A percentile compares a stretch with the other conserved stretches of the same genome.
These are phyloP conservation scores for Caenorhabditis panamensis DNA, from an alignment of 2,888 invertebrate species.

Conservation along the genomic window DNA sequence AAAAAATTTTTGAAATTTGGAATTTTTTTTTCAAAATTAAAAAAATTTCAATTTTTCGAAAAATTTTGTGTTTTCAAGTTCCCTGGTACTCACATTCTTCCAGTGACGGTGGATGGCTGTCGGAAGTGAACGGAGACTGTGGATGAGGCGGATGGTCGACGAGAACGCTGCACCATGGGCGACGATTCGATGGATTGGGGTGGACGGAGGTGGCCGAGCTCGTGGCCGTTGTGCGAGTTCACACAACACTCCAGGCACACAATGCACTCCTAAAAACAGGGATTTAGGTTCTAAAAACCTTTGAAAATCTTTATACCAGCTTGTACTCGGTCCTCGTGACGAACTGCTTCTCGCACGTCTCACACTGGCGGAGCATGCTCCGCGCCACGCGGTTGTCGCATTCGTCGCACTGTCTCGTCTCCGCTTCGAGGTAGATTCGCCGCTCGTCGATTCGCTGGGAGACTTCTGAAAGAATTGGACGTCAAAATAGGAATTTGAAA, in stretches of 20 bases:
- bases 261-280: constrained; percentile 46
- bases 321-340: constrained; percentile 45
- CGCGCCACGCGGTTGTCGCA: constrained; percentile 44
- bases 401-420: constrained; percentile 48
- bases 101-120: constrained; percentile 21
- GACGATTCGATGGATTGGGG: constrained; percentile 30
- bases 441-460: constrained; percentile 54
- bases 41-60: too few relatives aligned
- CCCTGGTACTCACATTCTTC: constrained; percentile 23
- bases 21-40: too few relatives aligned
- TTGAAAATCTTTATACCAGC: constrained; percentile 31
- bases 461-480: constrained; percentile 31
- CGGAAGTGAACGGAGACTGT: constrained; percentile 52
- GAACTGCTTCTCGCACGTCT: constrained; percentile 50
- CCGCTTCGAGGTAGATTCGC: constrained; percentile 27
- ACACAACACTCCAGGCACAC: constrained; percentile 78
- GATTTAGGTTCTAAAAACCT: too few relatives aligned
- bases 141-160: constrained; percentile 48
- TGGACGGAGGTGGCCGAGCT: constrained; percentile 36
- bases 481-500: not conserved
- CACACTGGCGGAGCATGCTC: constrained; percentile 38
- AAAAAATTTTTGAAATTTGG: too few relatives aligned
- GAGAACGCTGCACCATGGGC: constrained; percentile 30
- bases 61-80: too few relatives aligned
- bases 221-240: constrained; percentile 77